These are phyloP conservation scores for Ictidomys tridecemlineatus DNA, from an alignment of 2,113 vertebrate genomes.

Conservation along the genomic window DNA sequence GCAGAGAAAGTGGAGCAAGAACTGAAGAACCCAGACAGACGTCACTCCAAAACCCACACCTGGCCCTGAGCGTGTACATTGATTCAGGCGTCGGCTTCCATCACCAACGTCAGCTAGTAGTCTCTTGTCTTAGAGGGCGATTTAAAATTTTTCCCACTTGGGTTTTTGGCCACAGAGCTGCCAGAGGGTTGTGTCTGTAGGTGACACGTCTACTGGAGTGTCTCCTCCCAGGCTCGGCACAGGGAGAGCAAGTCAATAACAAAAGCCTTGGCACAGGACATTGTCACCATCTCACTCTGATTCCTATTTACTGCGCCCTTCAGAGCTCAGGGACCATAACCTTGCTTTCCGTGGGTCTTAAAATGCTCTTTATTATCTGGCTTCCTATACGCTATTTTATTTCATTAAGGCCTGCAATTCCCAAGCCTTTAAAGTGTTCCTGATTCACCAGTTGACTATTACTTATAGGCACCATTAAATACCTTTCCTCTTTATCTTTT, in stretches of 20 bases:
- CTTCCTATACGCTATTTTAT: background rate
- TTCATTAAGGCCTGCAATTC: constrained; percentile 7
- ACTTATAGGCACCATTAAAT: background rate
- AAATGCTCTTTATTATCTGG: background rate
- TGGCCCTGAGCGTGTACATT: accelerated
- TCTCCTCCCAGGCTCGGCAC: background rate
- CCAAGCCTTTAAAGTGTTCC: constrained; percentile 10
- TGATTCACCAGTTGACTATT: background rate
- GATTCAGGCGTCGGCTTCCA: accelerated
- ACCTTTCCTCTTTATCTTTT: constrained; percentile 41
- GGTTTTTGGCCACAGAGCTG: background rate
- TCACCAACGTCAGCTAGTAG: accelerated
- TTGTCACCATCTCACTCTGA: accelerated
- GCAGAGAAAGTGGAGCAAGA: background rate
- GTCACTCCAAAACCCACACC: background rate
- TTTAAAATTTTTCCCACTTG: background rate
- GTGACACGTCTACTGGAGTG: accelerated
- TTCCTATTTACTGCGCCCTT: background rate
- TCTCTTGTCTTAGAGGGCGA: background rate
- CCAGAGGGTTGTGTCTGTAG: accelerated
- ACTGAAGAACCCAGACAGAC: accelerated
- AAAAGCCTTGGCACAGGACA: background rate
- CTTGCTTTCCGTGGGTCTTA: background rate
- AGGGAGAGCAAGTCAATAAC: background rate
- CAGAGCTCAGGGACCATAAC: background rate